Percentiles rank a stretch among this genome's conserved stretches.
These are phyloP conservation scores for Dryadula phaetusa DNA, from an alignment of 2,888 invertebrate species.

Conservation along the genomic window DNA sequence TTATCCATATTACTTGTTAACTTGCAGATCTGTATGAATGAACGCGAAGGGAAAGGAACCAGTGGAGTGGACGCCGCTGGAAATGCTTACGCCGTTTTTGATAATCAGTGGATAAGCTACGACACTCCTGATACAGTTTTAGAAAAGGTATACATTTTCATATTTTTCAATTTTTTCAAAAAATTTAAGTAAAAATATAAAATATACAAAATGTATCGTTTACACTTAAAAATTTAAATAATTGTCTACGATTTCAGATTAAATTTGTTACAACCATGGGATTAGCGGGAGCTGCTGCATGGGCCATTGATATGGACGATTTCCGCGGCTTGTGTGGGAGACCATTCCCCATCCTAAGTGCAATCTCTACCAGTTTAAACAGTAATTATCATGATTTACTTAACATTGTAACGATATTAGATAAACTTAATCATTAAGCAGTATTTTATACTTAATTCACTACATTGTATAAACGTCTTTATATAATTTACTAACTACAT, in stretches of 20 bases:
- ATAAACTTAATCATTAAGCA: too few species aligned
- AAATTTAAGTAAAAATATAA: too few species aligned
- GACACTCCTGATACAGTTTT: conserved; percentile 88
- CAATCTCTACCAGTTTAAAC: conserved; percentile 82
- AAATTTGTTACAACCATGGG: conserved; percentile 85
- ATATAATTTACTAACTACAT: too few species aligned
- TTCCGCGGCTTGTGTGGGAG: conserved; percentile 90
- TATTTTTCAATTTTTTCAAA: background rate
- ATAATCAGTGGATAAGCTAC: conserved; percentile 92
- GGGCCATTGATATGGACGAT: conserved; percentile 91
- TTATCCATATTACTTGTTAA: background rate
- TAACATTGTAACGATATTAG: background rate
- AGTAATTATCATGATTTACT: conserved; percentile 57
- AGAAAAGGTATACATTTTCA: conserved; percentile 83
- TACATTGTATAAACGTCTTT: too few species aligned
- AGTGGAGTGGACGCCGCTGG: conserved; percentile 85
- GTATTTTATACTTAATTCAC: too few species aligned
- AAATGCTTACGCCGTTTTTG: conserved; percentile 86
- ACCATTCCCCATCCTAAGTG: conserved; percentile 87
- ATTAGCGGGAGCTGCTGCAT: conserved; percentile 89
- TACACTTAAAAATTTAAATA: too few species aligned
- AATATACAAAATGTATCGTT: too few species aligned
- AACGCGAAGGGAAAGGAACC: conserved; percentile 82
- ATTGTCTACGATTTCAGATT: conserved; percentile 84
- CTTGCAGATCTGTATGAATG: conserved; percentile 82